phyloP scores from a whole-genome alignment of 1,140 invertebrate species.

The Ephestia elutella region DNA sequence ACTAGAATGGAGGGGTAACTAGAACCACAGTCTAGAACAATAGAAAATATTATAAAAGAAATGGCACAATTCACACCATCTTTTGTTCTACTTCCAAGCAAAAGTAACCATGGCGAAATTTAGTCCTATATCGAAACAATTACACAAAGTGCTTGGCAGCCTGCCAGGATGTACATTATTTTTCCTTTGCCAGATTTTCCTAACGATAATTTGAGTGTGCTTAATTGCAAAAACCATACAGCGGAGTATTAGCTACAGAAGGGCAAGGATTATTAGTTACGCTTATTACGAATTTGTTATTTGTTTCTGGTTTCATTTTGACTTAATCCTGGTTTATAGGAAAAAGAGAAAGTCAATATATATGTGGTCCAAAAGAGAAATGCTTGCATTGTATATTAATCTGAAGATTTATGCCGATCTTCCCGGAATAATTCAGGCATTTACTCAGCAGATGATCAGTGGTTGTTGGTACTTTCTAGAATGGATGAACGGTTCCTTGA shows the following conservation, averaged over 20 bases:
- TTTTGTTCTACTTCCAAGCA: background rate
- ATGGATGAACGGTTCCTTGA: too few relatives aligned
- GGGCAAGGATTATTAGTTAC: background rate
- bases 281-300: background rate
- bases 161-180: background rate
- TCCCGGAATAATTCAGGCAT: too few relatives aligned
- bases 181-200: background rate
- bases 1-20: too few relatives aligned
- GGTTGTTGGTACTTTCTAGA: too few relatives aligned
- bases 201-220: constrained; percentile 1
- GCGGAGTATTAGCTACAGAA: background rate
- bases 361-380: too few relatives aligned
- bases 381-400: too few relatives aligned
- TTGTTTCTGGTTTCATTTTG: background rate
- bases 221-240: background rate
- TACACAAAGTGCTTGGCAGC: background rate
- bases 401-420: too few relatives aligned
- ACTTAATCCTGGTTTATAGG: background rate
- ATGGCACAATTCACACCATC: background rate
- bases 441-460: too few relatives aligned
- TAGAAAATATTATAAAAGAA: background rate
- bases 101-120: background rate
- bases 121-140: constrained; percentile 1
- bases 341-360: background rate
- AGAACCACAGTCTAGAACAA: background rate